Percentiles rank a stretch among this genome's conserved stretches.
phyloP scores from a whole-genome alignment of 2,888 invertebrate genomes.

The Thymelicus lineola region DNA sequence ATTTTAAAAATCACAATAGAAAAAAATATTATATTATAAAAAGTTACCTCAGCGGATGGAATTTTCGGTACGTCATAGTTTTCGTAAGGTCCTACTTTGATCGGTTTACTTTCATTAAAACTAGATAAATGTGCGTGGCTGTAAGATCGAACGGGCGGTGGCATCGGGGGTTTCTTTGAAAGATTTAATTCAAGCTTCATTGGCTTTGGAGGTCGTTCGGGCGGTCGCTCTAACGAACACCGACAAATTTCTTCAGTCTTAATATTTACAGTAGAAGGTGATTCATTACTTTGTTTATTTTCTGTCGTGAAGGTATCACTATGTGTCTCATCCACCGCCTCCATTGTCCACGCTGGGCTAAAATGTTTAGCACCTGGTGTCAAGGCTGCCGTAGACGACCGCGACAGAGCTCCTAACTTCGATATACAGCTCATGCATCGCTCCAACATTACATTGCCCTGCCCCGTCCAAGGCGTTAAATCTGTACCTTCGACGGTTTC shows the following conservation, averaged over 20 bases:
- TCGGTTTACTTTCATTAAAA: slow-evolving; percentile 53
- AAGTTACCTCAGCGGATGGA: slow-evolving; percentile 81
- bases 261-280: slow-evolving; percentile 43
- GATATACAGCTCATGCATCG: slow-evolving; percentile 92
- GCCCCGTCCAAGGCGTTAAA: slow-evolving; percentile 58
- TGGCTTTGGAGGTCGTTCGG: slow-evolving; percentile 87
- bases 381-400: slow-evolving; percentile 86
- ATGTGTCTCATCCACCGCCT: slow-evolving; percentile 62
- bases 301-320: slow-evolving; percentile 43
- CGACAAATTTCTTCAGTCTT: slow-evolving; percentile 60
- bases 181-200: slow-evolving; percentile 57
- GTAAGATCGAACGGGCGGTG: slow-evolving; percentile 54
- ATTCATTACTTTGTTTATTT: slow-evolving; percentile 46
- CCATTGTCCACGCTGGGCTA: slow-evolving; percentile 86
- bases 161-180: slow-evolving; percentile 66
- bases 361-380: slow-evolving; percentile 80
- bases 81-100: slow-evolving; percentile 86
- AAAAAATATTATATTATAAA: slow-evolving; percentile 3
- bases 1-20: not conserved
- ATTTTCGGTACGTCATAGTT: slow-evolving; percentile 92
- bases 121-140: slow-evolving; percentile 54
- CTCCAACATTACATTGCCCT: slow-evolving; percentile 81
- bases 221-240: slow-evolving; percentile 64
- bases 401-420: slow-evolving; percentile 90
- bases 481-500: slow-evolving; percentile 57